Conservation (phyloP, 2,888 invertebrate species). For the Chrysina gloriosa region DNA sequence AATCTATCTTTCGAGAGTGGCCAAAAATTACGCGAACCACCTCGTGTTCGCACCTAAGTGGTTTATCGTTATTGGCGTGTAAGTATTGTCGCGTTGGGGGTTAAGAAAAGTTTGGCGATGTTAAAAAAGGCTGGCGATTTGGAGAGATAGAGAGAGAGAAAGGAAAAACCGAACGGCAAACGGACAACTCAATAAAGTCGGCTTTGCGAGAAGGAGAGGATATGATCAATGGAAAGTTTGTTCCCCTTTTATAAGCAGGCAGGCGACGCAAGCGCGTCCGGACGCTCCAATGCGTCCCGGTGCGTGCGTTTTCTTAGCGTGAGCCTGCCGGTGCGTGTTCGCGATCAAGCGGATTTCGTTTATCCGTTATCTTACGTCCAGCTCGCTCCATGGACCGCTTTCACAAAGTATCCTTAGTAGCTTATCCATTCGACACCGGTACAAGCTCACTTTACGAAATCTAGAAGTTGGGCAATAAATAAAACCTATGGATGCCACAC, state of each 20-base stretch:
- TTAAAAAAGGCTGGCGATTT: neutral
- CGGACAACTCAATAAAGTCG: conserved; percentile 44
- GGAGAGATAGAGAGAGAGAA: neutral
- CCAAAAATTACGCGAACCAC: neutral
- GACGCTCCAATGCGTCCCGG: conserved; percentile 46
- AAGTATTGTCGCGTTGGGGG: neutral
- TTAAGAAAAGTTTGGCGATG: conserved; percentile 1
- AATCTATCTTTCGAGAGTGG: neutral
- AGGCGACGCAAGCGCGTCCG: conserved; percentile 52
- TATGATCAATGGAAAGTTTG: conserved; percentile 59
- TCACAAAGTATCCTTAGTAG: neutral
- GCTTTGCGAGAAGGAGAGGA: conserved; percentile 50
- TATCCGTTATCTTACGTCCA: conserved; percentile 50
- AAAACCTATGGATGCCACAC: too few species aligned
- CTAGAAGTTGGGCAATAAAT: too few species aligned
- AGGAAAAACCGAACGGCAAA: neutral
- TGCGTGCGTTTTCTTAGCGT: conserved; percentile 48
- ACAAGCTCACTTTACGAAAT: too few species aligned
- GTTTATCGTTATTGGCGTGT: conserved; percentile 3
- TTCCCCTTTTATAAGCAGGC: conserved; percentile 49
- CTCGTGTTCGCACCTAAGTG: neutral
- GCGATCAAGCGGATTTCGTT: conserved; percentile 44
- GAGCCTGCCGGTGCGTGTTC: conserved; percentile 16
- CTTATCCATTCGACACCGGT: neutral
- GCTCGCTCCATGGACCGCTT: conserved; percentile 39